Conservation (phyloP, 2,797 vertebrate species). For the Sebastes taczanowskii region DNA sequence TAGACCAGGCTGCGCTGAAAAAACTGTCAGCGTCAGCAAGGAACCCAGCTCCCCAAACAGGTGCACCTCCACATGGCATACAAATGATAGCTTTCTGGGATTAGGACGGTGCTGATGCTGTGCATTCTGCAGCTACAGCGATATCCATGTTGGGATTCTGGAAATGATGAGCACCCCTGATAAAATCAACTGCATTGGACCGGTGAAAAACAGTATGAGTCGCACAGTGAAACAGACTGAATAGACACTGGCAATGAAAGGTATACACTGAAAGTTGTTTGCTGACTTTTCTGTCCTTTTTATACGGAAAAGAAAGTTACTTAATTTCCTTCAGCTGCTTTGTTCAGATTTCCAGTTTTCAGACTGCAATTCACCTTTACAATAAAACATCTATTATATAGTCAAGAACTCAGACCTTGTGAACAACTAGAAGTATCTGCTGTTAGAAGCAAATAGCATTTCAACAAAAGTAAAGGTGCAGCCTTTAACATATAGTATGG, state of each 20-base stretch:
- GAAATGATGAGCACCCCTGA: constrained; percentile 57
- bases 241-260: background rate
- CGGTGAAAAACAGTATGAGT: background rate
- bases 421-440: background rate
- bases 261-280: background rate
- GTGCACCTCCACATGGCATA: constrained; percentile 65
- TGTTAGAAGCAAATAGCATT: background rate
- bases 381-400: background rate
- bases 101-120: constrained; percentile 67
- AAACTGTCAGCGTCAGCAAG: constrained; percentile 68
- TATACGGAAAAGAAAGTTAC: background rate
- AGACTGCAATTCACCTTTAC: background rate
- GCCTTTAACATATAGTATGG: background rate
- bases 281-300: background rate
- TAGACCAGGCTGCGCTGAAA: constrained; percentile 40
- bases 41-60: constrained; percentile 65
- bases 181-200: constrained; percentile 7
- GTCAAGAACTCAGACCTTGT: background rate
- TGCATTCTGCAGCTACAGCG: constrained; percentile 44
- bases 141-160: constrained; percentile 41
- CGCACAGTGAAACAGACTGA: background rate
- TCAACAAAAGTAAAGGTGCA: background rate
- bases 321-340: background rate
- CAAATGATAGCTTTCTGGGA: constrained; percentile 70
- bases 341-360: background rate